Evolutionary conservation across 1,140 invertebrate species (phyloP).

Genomic region (Solenopsis invicta): DNA sequence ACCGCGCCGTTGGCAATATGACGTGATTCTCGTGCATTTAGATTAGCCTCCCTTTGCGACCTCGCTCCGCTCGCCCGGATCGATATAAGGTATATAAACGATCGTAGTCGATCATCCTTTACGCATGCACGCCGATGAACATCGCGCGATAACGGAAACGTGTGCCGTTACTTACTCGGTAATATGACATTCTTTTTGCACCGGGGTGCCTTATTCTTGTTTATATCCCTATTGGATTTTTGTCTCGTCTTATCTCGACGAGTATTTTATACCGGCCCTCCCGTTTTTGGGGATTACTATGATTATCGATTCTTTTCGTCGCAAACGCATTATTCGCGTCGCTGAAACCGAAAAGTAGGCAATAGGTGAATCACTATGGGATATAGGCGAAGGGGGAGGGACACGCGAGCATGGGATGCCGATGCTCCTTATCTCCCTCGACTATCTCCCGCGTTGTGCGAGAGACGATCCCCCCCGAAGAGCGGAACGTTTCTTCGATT

Average conservation of each 20-base stretch:
- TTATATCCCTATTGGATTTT: slow-evolving; percentile 19
- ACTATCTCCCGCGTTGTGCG: slow-evolving; percentile 30
- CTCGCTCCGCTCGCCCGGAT: slow-evolving; percentile 17
- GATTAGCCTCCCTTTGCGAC: slow-evolving; percentile 33
- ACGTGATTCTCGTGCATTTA: slow-evolving; percentile 61
- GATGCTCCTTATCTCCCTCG: slow-evolving; percentile 45
- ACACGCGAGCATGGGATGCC: slow-evolving; percentile 13
- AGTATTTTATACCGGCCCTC: not conserved
- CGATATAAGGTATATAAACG: slow-evolving; percentile 53
- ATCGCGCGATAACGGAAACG: slow-evolving; percentile 61
- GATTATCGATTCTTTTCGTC: slow-evolving; percentile 36
- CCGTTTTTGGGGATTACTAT: not conserved
- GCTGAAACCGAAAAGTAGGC: slow-evolving; percentile 44
- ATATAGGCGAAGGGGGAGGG: not conserved
- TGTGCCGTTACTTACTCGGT: slow-evolving; percentile 47
- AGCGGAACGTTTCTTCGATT: slow-evolving; percentile 55
- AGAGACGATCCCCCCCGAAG: slow-evolving; percentile 27
- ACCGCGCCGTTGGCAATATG: slow-evolving; percentile 57
- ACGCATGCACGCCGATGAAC: slow-evolving; percentile 47
- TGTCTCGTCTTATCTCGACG: slow-evolving; percentile 28
- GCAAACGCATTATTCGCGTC: slow-evolving; percentile 8
- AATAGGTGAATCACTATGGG: slow-evolving; percentile 12
- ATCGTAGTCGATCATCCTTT: slow-evolving; percentile 62
- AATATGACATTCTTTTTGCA: slow-evolving; percentile 61
- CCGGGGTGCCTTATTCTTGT: not conserved